These are phyloP conservation scores for Chymomyza amoena DNA, from an alignment of 2,888 invertebrate genomes.

Conservation along the genomic window DNA sequence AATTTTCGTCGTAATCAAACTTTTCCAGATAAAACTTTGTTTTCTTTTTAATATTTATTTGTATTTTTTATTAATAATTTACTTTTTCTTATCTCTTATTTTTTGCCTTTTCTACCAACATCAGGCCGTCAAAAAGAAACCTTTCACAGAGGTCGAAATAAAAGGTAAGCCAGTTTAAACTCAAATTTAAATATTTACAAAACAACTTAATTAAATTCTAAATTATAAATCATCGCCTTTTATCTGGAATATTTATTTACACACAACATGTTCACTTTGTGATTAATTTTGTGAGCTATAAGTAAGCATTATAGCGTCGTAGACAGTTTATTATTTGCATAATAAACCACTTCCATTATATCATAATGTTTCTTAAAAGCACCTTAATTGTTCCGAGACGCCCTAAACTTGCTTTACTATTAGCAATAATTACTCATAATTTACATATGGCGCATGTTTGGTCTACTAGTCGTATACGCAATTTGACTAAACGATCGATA, in stretches of 20 bases:
- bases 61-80: slow-evolving; percentile 31
- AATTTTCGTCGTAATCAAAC: too few species aligned
- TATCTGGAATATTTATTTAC: too few species aligned
- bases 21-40: too few species aligned
- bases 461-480: neutral
- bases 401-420: neutral
- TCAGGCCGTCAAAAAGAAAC: slow-evolving; percentile 79
- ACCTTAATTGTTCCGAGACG: neutral
- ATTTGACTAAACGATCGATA: neutral
- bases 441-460: neutral
- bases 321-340: neutral
- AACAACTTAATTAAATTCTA: neutral
- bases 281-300: too few species aligned
- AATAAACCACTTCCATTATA: neutral
- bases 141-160: slow-evolving; percentile 78
- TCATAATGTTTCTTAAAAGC: neutral
- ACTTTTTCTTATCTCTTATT: slow-evolving; percentile 21
- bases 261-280: too few species aligned
- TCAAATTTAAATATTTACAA: neutral
- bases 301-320: too few species aligned
- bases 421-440: slow-evolving; percentile 19
- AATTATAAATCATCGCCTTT: neutral
- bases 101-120: slow-evolving; percentile 6
- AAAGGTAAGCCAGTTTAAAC: slow-evolving; percentile 69
- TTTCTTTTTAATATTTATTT: slow-evolving; percentile 1